Percentiles rank a stretch among this genome's conserved stretches.
These are phyloP conservation scores for Aelia acuminata DNA, from an alignment of 2,888 invertebrate species.

Conservation along the genomic window DNA sequence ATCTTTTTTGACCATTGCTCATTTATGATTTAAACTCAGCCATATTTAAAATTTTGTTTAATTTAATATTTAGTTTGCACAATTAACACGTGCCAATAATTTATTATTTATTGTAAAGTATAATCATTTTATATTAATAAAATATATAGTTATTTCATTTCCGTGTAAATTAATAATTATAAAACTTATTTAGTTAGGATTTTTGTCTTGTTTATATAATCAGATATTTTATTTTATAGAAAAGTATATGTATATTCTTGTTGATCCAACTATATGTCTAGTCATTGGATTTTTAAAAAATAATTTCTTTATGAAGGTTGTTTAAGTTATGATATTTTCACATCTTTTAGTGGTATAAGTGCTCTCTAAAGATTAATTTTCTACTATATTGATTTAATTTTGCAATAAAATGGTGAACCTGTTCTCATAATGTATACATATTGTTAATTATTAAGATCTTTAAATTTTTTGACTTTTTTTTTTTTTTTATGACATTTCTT, in stretches of 20 bases:
- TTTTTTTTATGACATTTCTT: constrained; percentile 34
- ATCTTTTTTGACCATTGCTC: constrained; percentile 53
- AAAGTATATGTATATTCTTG: constrained; percentile 58
- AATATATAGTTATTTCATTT: constrained; percentile 47
- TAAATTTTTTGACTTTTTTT: constrained; percentile 43
- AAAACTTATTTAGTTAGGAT: constrained; percentile 42
- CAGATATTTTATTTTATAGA: constrained; percentile 57
- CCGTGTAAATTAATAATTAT: constrained; percentile 40
- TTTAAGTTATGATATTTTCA: constrained; percentile 51
- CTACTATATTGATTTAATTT: constrained; percentile 22
- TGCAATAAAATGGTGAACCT: constrained; percentile 22
- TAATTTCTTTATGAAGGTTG: constrained; percentile 47
- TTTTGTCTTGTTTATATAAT: constrained; percentile 54
- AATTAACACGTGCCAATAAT: constrained; percentile 56
- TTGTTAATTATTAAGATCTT: constrained; percentile 50
- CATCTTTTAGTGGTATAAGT: constrained; percentile 27
- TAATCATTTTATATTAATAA: constrained; percentile 51
- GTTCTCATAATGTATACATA: constrained; percentile 39
- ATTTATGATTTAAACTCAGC: constrained; percentile 50
- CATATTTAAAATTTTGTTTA: constrained; percentile 45
- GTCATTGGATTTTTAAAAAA: constrained; percentile 58
- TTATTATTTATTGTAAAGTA: constrained; percentile 56
- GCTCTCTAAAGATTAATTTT: constrained; percentile 57
- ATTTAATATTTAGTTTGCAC: constrained; percentile 45
- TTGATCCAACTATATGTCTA: constrained; percentile 58